Percentiles rank a stretch among this genome's conserved stretches.
Evolutionary conservation across 2,888 invertebrate species (phyloP).

Genomic region (Monochamus alternatus): DNA sequence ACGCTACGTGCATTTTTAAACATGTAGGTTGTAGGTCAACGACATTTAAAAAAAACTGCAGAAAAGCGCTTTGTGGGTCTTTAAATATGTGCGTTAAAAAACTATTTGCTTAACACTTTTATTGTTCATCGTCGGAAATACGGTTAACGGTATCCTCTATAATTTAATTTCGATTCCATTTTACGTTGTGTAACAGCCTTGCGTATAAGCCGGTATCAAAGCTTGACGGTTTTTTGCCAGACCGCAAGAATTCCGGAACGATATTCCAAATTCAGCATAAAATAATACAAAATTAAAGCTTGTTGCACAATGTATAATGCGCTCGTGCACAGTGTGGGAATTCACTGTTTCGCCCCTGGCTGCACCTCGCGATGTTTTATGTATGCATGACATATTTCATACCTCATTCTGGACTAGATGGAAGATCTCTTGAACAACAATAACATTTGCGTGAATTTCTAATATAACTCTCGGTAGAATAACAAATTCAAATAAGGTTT

Average conservation of each 20-base stretch:
- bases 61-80: too few relatives aligned
- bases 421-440: slow-evolving; percentile 8
- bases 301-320: background rate
- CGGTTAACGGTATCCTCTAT: too few relatives aligned
- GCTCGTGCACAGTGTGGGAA: background rate
- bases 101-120: too few relatives aligned
- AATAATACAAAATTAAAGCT: slow-evolving; percentile 6
- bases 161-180: too few relatives aligned
- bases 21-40: too few relatives aligned
- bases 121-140: too few relatives aligned
- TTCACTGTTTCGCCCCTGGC: background rate
- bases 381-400: slow-evolving; percentile 18
- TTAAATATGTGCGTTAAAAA: too few relatives aligned
- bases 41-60: too few relatives aligned
- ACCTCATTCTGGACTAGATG: slow-evolving; percentile 6
- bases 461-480: background rate
- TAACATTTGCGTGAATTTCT: background rate
- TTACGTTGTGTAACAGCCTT: too few relatives aligned
- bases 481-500: background rate
- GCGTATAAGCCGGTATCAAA: background rate
- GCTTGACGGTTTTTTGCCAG: background rate
- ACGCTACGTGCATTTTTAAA: too few relatives aligned
- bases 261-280: background rate
- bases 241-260: slow-evolving; percentile 5
- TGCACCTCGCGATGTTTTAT: slow-evolving; percentile 20